phyloP scores from a whole-genome alignment of 2,888 invertebrate species.

The Cetonia aurata region DNA sequence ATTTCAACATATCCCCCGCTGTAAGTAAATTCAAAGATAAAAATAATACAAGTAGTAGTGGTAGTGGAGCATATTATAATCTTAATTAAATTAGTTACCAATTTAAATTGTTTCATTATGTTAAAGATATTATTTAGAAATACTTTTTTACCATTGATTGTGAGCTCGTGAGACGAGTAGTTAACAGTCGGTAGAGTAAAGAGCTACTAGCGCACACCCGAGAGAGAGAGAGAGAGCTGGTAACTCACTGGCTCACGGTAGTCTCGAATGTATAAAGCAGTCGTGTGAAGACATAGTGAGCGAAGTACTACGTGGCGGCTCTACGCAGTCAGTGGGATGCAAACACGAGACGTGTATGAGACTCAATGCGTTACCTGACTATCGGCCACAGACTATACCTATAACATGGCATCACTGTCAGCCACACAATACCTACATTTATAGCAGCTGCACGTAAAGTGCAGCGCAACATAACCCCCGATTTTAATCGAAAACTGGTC shows the following conservation, averaged over 20 bases:
- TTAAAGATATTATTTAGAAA: conserved; percentile 52
- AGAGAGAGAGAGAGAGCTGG: conserved; percentile 54
- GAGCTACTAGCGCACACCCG: conserved; percentile 56
- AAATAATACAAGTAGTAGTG: conserved; percentile 24
- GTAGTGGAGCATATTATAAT: conserved; percentile 18
- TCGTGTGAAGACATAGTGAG: conserved; percentile 62
- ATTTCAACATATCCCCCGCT: conserved; percentile 27
- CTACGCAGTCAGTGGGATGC: conserved; percentile 63
- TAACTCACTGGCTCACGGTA: conserved; percentile 65
- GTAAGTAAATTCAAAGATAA: conserved; percentile 24
- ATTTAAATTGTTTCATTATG: conserved; percentile 51
- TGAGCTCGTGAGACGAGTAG: conserved; percentile 64
- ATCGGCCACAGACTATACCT: conserved; percentile 67
- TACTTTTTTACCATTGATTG: conserved; percentile 63
- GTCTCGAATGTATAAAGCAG: conserved; percentile 62
- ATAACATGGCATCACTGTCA: conserved; percentile 68
- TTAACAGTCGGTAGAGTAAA: conserved; percentile 60
- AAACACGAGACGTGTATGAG: conserved; percentile 61
- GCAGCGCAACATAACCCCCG: conserved; percentile 37
- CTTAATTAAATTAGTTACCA: conserved; percentile 41
- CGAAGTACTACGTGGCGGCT: conserved; percentile 62
- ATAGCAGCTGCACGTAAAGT: conserved; percentile 21
- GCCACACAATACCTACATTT: conserved; percentile 54
- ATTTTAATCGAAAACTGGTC: conserved; percentile 37
- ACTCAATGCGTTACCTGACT: conserved; percentile 64